Evolutionary conservation across 2,797 vertebrate species (phyloP), one percentile per base, ranked within the genome.

Genomic region (Schizopygopsis pylzovi): DNA sequence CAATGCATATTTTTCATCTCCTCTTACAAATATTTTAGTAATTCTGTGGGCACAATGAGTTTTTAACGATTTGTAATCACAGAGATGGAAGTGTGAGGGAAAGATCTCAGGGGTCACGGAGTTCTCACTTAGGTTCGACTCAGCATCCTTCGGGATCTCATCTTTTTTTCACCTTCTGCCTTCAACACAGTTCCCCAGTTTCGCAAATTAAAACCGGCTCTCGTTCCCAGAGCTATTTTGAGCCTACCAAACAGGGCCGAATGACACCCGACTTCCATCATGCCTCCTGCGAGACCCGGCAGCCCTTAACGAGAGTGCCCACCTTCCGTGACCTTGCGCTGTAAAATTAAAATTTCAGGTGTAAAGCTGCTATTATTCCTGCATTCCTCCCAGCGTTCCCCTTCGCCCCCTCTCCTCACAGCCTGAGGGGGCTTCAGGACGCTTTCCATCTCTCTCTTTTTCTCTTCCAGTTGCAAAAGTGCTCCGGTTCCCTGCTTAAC

Each of bases 251-350:
- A 90, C 90, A 89, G 87, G 88, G 88, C 87, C 85, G 89, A 52
- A 89, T 92, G 93, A 92, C 92, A 92, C 89, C 83, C 83, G 80
- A 85, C 89, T 91, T 94, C 91, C 88, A 92, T 93, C 92, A 93
- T 89, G 70, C 90, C 84, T 90, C 86, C 84, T 88, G 78, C 43
- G 88, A 87, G 89, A 90, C 88, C 83, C 63, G 73, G 77, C 52
- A 75, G 63, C 82, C 85, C 87, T 89, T 90, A 90, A 90, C 90
- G 61, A 90, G 90, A 82, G 82, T 77, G 41, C 59, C 85, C 85
- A 90, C 87, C 90, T 88, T 85, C 86, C 47, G 56, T 88, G 86
- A 89, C 90, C 89, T 87, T 82, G 89, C 73, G 43, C 81, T 70
- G 84, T 87, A 89, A 87, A 90, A 91, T 90, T 87, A 78, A 91